Evolutionary conservation across 2,888 invertebrate genomes (phyloP).

Genomic region (Drosophila flavopinicola): DNA sequence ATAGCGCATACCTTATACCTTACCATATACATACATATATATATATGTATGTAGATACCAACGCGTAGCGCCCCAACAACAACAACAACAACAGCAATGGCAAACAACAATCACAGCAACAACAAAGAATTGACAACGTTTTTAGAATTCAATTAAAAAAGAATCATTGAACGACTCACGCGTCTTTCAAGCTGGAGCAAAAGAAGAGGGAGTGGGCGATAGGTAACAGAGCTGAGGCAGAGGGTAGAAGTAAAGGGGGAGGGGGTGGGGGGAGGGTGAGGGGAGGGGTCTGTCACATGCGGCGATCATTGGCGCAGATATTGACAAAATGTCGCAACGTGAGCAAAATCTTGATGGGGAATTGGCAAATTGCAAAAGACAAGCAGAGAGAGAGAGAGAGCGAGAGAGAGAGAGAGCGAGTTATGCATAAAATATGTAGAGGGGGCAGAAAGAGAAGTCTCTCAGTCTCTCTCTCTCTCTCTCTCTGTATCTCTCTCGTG

Average conservation of each 20-base stretch:
- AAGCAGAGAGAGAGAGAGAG: background rate
- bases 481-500: background rate
- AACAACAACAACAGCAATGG: constrained; percentile 17
- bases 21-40: constrained; percentile 19
- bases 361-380: constrained; percentile 57
- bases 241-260: background rate
- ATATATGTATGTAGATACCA: constrained; percentile 59
- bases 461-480: background rate
- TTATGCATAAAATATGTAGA: constrained; percentile 47
- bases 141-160: constrained; percentile 83
- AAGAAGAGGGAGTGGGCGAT: background rate
- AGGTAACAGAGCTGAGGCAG: background rate
- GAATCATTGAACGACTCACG: constrained; percentile 82
- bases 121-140: constrained; percentile 72
- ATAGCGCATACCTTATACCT: constrained; percentile 8
- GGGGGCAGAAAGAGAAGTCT: background rate
- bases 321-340: constrained; percentile 84
- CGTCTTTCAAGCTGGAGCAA: constrained; percentile 3
- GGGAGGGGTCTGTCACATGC: constrained; percentile 33
- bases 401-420: constrained; percentile 12
- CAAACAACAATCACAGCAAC: constrained; percentile 16
- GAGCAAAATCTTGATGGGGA: constrained; percentile 82
- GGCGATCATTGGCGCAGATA: constrained; percentile 81
- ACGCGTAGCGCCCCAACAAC: constrained; percentile 67
- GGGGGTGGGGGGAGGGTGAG: background rate